Base-by-base conservation (phyloP, 1,140 invertebrate species). In the Megalonaias nervosa region DNA sequence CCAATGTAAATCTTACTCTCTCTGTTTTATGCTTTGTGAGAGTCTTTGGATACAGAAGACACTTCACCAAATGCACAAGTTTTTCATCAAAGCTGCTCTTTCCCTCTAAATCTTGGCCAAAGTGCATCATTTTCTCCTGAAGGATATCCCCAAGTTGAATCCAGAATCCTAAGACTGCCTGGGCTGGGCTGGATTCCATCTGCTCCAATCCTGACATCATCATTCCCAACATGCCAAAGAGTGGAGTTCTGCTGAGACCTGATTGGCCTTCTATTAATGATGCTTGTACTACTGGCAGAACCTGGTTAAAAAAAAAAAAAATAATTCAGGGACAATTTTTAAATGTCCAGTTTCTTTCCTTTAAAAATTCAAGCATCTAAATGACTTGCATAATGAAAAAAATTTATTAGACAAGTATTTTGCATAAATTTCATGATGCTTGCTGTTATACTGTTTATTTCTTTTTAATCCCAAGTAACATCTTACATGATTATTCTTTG, bases 241-340 rank as follows among this genome's bases (percentile, higher is more conserved):
- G 61, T 0, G 82, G 74, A 0, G 87, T 83, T 57, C 75, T 85
- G 23, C 84, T 82, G 26, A 90, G 71, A 16, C 71, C 64, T 15
- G 84, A 80, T 21, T 80, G 82, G 19, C 23, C 67, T 26, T 90
- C 86, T 5, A 84, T 19, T 15, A 89, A 65, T 15, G 88, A 88
- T 13, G 85, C 81, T 71, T 85, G 68, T 15, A 90, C 78, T 12
- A 89, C 72, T 38, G 85, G 80, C 38, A 86, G 57, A 6, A 90
- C 58, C 89, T 90, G 75, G 59, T 82, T 65, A 56, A 72, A 71
- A 56, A 79, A 81, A 11, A 69, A 14, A 66, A 19, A 56, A 9
- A 31, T n/a, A 19, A 66, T 31, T 13, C 9, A 17, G 21, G 5
- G 17, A 66, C 26, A 31, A 16, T 16, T 31, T n/a, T 17, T n/a